Evolutionary conservation across 1,140 invertebrate genomes (phyloP).

Genomic region (Dysdera silvatica): DNA sequence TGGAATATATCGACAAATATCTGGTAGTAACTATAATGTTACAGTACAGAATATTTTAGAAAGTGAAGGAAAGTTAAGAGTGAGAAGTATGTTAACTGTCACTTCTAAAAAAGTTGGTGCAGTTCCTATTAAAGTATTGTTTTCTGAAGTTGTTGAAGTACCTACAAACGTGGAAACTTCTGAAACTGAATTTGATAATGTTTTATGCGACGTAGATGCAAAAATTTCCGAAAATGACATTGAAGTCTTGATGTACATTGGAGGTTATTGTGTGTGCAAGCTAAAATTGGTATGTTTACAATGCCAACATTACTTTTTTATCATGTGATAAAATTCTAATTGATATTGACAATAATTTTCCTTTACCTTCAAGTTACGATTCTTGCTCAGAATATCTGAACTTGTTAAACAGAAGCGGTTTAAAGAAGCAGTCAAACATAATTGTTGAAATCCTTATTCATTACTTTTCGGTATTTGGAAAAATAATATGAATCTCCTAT

Average conservation of each 20-base stretch:
- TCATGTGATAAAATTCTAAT: background rate
- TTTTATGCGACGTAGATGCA: background rate
- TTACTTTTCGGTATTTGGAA: too few species aligned
- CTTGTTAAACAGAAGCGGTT: too few species aligned
- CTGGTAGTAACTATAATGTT: background rate
- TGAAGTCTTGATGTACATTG: background rate
- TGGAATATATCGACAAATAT: slow-evolving; percentile 5
- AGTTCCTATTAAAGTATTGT: background rate
- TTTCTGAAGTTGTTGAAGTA: background rate
- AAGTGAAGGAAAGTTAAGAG: background rate
- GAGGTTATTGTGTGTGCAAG: background rate
- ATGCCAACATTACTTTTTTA: background rate
- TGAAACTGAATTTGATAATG: background rate
- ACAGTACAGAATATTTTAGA: background rate
- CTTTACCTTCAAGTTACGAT: background rate
- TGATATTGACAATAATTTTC: background rate
- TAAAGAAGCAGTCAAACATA: too few species aligned
- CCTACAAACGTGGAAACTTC: background rate
- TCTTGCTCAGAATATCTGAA: too few species aligned
- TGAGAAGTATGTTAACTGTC: too few species aligned
- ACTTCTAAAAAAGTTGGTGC: background rate
- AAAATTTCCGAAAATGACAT: background rate
- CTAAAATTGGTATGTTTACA: background rate
- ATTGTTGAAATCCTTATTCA: too few species aligned
- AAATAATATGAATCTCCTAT: too few species aligned